These are phyloP conservation scores for Cydia amplana DNA, from an alignment of 1,140 invertebrate species.

Conservation along the genomic window DNA sequence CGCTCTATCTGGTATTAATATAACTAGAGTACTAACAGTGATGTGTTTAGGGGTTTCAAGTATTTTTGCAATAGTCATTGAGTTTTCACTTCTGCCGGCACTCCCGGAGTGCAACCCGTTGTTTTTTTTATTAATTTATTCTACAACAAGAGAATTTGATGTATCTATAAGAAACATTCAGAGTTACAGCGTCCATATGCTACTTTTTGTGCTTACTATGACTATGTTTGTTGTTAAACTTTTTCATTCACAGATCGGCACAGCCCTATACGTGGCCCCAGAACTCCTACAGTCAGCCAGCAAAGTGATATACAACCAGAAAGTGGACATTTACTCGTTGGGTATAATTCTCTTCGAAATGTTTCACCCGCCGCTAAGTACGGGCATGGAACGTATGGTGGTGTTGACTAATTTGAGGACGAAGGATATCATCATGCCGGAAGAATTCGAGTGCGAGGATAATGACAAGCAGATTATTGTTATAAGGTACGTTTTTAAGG, in stretches of 20 bases:
- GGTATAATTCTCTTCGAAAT: conserved; percentile 98
- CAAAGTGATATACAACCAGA: conserved; percentile 92
- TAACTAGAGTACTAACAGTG: no score
- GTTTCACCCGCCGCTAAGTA: conserved; percentile 90
- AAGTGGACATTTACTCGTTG: conserved; percentile 95
- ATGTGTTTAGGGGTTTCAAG: no score
- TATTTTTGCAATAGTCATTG: no score
- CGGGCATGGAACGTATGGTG: conserved; percentile 93
- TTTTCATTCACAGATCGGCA: conserved; percentile 89
- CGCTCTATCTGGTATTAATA: no score
- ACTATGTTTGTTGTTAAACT: no score
- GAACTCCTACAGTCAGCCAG: conserved; percentile 86
- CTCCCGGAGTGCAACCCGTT: no score
- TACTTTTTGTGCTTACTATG: no score
- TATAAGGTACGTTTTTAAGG: conserved; percentile 60
- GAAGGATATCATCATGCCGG: conserved; percentile 65
- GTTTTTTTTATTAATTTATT: no score
- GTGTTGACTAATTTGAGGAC: conserved; percentile 74
- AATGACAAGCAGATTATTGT: conserved; percentile 73
- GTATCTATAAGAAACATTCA: no score
- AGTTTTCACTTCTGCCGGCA: no score
- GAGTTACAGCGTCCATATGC: no score
- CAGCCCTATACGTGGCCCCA: conserved; percentile 95
- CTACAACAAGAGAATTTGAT: no score
- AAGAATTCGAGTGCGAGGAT: conserved; percentile 61